These are phyloP conservation scores for Rhogogaster chlorosoma DNA, from an alignment of 2,888 invertebrate species.

Conservation along the genomic window DNA sequence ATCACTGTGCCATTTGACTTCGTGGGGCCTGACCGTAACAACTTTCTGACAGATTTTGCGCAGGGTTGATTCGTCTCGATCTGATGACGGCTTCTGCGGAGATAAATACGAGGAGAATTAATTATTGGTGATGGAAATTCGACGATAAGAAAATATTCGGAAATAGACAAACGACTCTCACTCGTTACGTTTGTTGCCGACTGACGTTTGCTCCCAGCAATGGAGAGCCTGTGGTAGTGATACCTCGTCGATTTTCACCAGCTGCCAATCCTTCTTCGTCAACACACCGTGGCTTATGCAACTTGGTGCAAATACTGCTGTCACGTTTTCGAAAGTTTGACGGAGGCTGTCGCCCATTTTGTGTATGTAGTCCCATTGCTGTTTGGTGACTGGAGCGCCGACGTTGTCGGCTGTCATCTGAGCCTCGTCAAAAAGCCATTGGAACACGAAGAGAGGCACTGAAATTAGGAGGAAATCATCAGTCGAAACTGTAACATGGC, in stretches of 20 bases:
- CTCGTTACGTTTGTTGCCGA: conserved; percentile 63
- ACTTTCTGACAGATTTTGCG: conserved; percentile 67
- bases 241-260: conserved; percentile 91
- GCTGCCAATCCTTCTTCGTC: conserved; percentile 92
- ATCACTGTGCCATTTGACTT: conserved; percentile 70
- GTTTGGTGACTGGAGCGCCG: conserved; percentile 91
- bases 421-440: conserved; percentile 97
- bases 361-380: conserved; percentile 97
- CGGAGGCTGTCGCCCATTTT: conserved; percentile 92
- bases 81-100: conserved; percentile 66
- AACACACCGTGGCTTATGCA: conserved; percentile 96
- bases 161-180: conserved; percentile 54
- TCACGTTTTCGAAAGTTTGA: conserved; percentile 90
- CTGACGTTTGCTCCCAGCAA: conserved; percentile 88
- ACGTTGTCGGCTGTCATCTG: conserved; percentile 96
- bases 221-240: conserved; percentile 91
- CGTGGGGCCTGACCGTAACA: conserved; percentile 66
- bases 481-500: background rate
- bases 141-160: background rate
- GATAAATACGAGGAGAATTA: background rate
- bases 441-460: conserved; percentile 96
- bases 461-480: conserved; percentile 61
- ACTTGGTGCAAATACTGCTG: conserved; percentile 95
- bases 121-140: background rate
- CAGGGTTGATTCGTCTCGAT: conserved; percentile 71